Base-by-base conservation (phyloP, 2,888 invertebrate species). In the Lasius fuliginosus region DNA sequence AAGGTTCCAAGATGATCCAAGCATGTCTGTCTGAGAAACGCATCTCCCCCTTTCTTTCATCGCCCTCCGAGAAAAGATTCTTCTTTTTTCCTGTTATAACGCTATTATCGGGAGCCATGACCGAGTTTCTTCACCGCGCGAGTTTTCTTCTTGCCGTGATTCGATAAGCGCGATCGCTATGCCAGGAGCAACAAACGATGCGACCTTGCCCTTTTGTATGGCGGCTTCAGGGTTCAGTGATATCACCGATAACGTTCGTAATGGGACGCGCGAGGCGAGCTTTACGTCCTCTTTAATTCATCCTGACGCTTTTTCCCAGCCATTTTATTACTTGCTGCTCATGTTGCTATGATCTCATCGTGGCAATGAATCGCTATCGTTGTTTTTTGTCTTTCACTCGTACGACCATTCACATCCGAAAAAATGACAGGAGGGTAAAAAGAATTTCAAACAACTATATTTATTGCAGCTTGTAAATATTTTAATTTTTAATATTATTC, bases 31-130 rank as follows among this genome's bases (percentile, higher is more conserved):
- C 18, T 27, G 67, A 64, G 53, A 42, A 42, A 75, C 30, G n/a
- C 62, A 5, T 46, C 6, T 53, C 9, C 27, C 1, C 8, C 18
- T 65, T 40, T 40, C 15, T 62, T 12, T n/a, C 12, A 6, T 46
- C 15, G 11, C n/a, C 6, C 3, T 27, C 18, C 1, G 33, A 42
- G 33, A 64, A 49, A 53, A 65, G 27, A 76, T n/a, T 36, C 42
- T 60, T 15, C 15, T 33, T 71, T 36, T 53, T 27, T 27, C n/a
- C 12, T 56, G 8, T 60, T 46, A 53, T 53, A 40, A n/a, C 15
- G 27, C 15, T 81, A 81, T 84, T 81, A 81, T 84, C 74, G 42
- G 68, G n/a, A 67, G 15, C 60, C 85, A 46, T 82, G 77, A 77
- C 86, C 75, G 67, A 85, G 73, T 73, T 85, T 49, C 76, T 33